Conservation (phyloP, 92 coral and sea anemone species). For the Zoanthus solanderi region DNA sequence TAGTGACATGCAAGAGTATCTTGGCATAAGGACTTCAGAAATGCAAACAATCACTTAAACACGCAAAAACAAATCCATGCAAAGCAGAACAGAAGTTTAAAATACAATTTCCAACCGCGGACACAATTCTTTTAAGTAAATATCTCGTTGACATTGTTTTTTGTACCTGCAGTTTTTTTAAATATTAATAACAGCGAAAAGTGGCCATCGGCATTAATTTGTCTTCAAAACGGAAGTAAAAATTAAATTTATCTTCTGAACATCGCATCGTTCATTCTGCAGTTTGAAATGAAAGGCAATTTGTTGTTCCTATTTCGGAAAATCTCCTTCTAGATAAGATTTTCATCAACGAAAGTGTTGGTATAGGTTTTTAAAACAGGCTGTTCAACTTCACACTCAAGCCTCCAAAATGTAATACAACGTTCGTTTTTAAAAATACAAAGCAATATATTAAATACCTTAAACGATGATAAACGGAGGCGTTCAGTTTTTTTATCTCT, state of each 20-base stretch:
- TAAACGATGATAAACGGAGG: constrained; percentile 68
- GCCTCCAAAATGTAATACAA: neutral
- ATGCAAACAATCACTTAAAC: no score
- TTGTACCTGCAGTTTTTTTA: neutral
- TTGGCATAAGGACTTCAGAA: no score
- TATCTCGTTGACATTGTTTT: neutral
- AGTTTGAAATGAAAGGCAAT: no score
- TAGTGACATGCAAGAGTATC: no score
- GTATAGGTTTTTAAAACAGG: neutral
- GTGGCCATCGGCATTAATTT: constrained; percentile 19
- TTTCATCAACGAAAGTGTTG: neutral
- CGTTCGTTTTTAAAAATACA: neutral
- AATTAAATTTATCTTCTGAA: neutral
- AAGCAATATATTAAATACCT: neutral
- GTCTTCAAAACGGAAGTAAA: neutral
- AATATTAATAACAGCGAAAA: constrained; percentile 20
- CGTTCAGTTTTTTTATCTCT: constrained; percentile 74
- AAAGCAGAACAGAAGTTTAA: no score
- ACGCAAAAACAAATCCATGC: no score
- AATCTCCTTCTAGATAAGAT: no score
- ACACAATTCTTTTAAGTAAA: no score
- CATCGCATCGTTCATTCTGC: neutral
- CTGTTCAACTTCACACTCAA: neutral
- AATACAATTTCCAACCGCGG: no score
- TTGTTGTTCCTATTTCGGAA: neutral